phyloP scores from a whole-genome alignment of 30 jellyfish, hydroid and myxozoan species.

The Phacellophora camtschatica region DNA sequence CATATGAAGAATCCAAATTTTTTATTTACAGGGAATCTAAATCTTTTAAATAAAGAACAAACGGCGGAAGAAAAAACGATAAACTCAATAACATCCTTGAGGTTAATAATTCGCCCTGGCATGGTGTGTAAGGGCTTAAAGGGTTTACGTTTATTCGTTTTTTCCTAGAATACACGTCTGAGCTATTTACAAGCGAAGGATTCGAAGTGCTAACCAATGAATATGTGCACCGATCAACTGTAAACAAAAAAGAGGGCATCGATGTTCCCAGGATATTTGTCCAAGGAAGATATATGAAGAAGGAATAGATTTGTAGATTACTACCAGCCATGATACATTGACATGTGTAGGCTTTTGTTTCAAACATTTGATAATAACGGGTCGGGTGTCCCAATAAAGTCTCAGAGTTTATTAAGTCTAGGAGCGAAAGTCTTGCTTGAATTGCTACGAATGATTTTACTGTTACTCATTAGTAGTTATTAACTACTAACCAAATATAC shows the following conservation, averaged over 20 bases:
- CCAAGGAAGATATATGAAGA: conserved; percentile 84
- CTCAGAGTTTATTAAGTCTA: too few species aligned
- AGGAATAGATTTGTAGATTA: background rate
- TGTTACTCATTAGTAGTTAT: too few species aligned
- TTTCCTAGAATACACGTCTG: background rate
- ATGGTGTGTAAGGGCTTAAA: background rate
- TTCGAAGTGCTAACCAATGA: conserved; percentile 46
- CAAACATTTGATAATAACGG: too few species aligned
- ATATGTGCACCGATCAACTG: conserved; percentile 74
- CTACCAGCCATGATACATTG: background rate
- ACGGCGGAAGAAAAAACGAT: too few species aligned
- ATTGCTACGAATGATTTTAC: too few species aligned
- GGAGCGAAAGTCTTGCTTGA: too few species aligned
- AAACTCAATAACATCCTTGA: too few species aligned
- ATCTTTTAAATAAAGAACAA: too few species aligned
- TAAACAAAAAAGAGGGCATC: conserved; percentile 83
- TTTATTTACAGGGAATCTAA: too few species aligned
- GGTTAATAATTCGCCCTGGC: background rate
- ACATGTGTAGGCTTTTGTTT: background rate
- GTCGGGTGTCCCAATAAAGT: too few species aligned
- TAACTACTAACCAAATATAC: too few species aligned
- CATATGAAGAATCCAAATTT: too few species aligned
- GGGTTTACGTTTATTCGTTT: background rate
- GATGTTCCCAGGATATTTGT: conserved; percentile 93
- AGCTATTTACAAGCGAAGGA: conserved; percentile 42